phyloP scores from a whole-genome alignment of 2,113 vertebrate species.

The Corythaixoides concolor region DNA sequence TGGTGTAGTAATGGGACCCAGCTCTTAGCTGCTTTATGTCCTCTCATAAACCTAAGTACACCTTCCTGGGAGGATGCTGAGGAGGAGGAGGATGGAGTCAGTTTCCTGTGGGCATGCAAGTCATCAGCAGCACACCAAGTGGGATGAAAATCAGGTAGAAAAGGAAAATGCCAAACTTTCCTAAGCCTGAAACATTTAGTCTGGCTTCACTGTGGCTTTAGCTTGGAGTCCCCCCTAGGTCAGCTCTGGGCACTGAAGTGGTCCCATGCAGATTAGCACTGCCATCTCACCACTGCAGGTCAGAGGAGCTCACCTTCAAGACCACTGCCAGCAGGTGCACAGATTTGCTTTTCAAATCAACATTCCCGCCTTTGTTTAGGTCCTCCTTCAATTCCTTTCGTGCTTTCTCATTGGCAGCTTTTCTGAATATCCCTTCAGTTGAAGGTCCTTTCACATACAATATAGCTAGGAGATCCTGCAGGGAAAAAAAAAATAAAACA shows the following conservation, averaged over 20 bases:
- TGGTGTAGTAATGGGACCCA: not conserved
- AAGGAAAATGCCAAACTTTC: not conserved
- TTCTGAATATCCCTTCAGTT: constrained; percentile 93
- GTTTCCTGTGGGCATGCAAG: not conserved
- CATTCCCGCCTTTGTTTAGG: constrained; percentile 78
- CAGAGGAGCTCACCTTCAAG: constrained; percentile 82
- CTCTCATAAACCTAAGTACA: not conserved
- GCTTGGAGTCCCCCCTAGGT: not conserved
- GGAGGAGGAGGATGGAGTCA: not conserved
- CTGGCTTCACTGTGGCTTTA: not conserved
- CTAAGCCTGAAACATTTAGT: not conserved
- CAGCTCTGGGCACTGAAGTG: not conserved
- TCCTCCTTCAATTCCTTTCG: constrained; percentile 86
- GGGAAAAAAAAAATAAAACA: not conserved
- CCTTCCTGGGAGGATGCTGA: not conserved
- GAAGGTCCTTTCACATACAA: constrained; percentile 85
- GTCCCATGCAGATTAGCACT: not conserved
- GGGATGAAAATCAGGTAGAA: not conserved
- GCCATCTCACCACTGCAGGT: not conserved
- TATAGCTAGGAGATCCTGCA: constrained; percentile 84
- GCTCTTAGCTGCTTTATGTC: not conserved
- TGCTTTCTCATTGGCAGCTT: constrained; percentile 84
- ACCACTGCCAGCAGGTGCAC: constrained; percentile 87
- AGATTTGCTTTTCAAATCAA: constrained; percentile 79
- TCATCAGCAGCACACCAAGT: not conserved